phyloP scores from a whole-genome alignment of 2,797 vertebrate genomes.

The Acipenser ruthenus region DNA sequence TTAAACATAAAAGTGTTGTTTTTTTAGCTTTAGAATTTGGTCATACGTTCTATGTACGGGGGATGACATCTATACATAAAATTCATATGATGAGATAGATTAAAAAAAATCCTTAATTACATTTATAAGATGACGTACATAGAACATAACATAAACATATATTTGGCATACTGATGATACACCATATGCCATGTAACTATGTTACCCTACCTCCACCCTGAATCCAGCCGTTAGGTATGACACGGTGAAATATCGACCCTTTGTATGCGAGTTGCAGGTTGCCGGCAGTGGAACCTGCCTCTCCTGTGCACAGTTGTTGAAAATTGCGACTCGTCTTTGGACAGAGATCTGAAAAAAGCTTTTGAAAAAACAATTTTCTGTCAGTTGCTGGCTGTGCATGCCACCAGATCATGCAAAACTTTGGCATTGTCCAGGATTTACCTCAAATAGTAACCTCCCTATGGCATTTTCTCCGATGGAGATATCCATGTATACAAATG shows the following conservation, averaged over 20 bases:
- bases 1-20: no score
- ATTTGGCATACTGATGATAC: no score
- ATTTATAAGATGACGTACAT: no score
- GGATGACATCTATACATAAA: no score
- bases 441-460: constrained; percentile 79
- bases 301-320: constrained; percentile 66
- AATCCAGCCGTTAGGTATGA: constrained; percentile 76
- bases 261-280: constrained; percentile 54
- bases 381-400: not conserved
- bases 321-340: constrained; percentile 85
- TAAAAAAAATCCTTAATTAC: no score
- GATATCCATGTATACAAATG: constrained; percentile 78
- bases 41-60: no score
- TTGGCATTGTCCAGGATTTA: constrained; percentile 31
- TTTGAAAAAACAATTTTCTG: constrained; percentile 24
- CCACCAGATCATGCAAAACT: no score
- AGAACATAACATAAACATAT: no score
- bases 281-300: constrained; percentile 42
- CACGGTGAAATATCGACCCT: constrained; percentile 68
- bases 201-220: constrained; percentile 78
- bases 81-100: no score
- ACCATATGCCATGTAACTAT: no score
- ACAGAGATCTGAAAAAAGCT: constrained; percentile 78
- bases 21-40: no score
- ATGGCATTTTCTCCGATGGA: constrained; percentile 48